Percentiles rank a stretch among this genome's conserved stretches.
phyloP scores from a whole-genome alignment of 1,140 invertebrate genomes.

The Conus betulinus region DNA sequence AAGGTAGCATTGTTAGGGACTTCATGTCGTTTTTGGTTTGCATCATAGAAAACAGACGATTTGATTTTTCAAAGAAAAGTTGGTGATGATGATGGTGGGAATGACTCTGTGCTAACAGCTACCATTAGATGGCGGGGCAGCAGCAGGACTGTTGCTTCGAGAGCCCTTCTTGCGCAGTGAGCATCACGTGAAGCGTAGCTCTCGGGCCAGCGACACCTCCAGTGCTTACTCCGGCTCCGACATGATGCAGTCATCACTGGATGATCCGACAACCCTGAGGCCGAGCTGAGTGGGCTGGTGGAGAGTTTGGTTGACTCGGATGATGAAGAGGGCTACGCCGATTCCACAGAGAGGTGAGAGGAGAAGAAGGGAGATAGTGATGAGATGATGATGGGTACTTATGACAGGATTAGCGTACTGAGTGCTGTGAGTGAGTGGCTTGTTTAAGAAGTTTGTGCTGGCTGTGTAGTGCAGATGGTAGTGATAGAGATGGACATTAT shows the following conservation, averaged over 20 bases:
- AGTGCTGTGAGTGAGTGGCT: too few species aligned
- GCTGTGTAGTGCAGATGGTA: too few species aligned
- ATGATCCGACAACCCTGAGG: slow-evolving; percentile 83
- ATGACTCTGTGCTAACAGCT: slow-evolving; percentile 39
- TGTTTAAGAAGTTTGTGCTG: too few species aligned
- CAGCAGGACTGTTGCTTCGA: slow-evolving; percentile 11
- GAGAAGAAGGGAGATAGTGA: too few species aligned
- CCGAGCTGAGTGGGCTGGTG: slow-evolving; percentile 90
- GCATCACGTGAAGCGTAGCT: slow-evolving; percentile 82
- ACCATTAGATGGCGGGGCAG: slow-evolving; percentile 49
- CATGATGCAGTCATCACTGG: slow-evolving; percentile 87
- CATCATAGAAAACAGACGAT: background rate
- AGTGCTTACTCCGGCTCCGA: slow-evolving; percentile 95
- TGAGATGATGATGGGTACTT: too few species aligned
- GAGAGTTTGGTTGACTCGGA: slow-evolving; percentile 92
- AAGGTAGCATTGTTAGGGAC: too few species aligned
- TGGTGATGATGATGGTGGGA: background rate
- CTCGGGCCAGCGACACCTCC: slow-evolving; percentile 94
- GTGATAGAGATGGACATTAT: too few species aligned
- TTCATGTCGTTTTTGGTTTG: background rate
- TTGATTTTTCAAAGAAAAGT: background rate
- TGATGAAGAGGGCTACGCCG: slow-evolving; percentile 88
- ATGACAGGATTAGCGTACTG: too few species aligned
- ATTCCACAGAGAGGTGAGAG: slow-evolving; percentile 87
- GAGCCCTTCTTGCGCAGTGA: slow-evolving; percentile 32